A percentile compares a stretch with the other conserved stretches of the same genome.
phyloP scores from a whole-genome alignment of 1,140 invertebrate species.

The Zaprionus kolodkinae region DNA sequence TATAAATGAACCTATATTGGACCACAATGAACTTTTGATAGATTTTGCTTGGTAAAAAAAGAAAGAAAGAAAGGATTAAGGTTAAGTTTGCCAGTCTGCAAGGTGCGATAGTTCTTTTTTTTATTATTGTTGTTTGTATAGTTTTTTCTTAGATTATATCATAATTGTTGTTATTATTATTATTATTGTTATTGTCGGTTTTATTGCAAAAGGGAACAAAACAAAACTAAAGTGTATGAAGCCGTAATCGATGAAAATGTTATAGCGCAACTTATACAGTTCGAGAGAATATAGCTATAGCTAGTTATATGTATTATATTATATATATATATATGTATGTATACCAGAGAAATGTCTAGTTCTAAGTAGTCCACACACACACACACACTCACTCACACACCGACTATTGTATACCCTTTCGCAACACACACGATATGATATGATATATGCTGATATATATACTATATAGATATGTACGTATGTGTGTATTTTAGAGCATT shows the following conservation, averaged over 20 bases:
- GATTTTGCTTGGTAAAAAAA: neutral
- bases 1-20: conserved; percentile 7
- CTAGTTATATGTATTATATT: conserved; percentile 28
- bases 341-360: conserved; percentile 44
- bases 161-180: conserved; percentile 8
- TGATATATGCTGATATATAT: conserved; percentile 22
- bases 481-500: conserved; percentile 65
- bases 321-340: conserved; percentile 25
- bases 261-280: conserved; percentile 40
- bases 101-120: neutral
- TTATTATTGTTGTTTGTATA: neutral
- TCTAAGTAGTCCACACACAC: conserved; percentile 36
- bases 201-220: conserved; percentile 76
- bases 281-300: conserved; percentile 22
- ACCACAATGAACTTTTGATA: conserved; percentile 6
- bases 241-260: conserved; percentile 31
- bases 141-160: neutral
- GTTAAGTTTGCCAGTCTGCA: conserved; percentile 12
- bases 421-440: conserved; percentile 33
- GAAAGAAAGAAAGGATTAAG: neutral
- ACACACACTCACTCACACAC: conserved; percentile 2
- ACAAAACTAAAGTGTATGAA: neutral
- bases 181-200: conserved; percentile 39
- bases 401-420: conserved; percentile 53
- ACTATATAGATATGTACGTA: conserved; percentile 17